Conservation (phyloP, 1,140 invertebrate genomes). For the Globodera rostochiensis region DNA sequence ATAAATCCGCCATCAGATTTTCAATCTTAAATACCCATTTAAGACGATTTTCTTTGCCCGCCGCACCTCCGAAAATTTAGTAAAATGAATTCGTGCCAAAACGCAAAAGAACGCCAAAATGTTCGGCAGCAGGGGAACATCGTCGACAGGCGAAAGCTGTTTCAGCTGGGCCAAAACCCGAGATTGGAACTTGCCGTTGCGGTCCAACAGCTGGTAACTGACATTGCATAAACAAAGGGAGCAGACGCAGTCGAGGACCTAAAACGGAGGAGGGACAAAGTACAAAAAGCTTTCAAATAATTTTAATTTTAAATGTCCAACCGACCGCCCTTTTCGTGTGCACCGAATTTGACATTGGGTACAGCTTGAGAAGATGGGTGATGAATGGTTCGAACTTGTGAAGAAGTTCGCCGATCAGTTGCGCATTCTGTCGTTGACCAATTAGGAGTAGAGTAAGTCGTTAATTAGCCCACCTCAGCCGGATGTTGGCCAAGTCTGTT, state of each 20-base stretch:
- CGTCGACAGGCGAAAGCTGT: slow-evolving; percentile 33
- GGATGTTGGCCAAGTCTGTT: slow-evolving; percentile 14
- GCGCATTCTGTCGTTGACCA: not conserved
- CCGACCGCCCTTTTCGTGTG: slow-evolving; percentile 24
- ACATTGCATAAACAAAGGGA: slow-evolving; percentile 27
- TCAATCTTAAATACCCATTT: not conserved
- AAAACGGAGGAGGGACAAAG: not conserved
- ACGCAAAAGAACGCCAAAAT: slow-evolving; percentile 37
- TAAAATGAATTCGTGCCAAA: slow-evolving; percentile 23
- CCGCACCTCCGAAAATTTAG: slow-evolving; percentile 27
- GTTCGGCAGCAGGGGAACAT: slow-evolving; percentile 23
- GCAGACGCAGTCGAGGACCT: slow-evolving; percentile 28
- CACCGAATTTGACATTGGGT: slow-evolving; percentile 38
- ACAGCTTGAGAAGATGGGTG: slow-evolving; percentile 39
- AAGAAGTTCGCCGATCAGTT: slow-evolving; percentile 15
- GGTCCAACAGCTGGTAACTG: slow-evolving; percentile 35
- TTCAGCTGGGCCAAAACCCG: slow-evolving; percentile 32
- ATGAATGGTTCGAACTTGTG: slow-evolving; percentile 41
- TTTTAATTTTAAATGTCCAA: not conserved
- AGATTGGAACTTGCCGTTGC: slow-evolving; percentile 32
- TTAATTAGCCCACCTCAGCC: not conserved
- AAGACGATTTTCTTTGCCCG: not conserved
- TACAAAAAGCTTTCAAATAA: not conserved
- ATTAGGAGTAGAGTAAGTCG: not conserved
- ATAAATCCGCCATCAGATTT: slow-evolving; percentile 9